Percentiles rank a stretch among this genome's conserved stretches.
These are phyloP conservation scores for Charina bottae DNA, from an alignment of 2,113 vertebrate genomes.

Conservation along the genomic window DNA sequence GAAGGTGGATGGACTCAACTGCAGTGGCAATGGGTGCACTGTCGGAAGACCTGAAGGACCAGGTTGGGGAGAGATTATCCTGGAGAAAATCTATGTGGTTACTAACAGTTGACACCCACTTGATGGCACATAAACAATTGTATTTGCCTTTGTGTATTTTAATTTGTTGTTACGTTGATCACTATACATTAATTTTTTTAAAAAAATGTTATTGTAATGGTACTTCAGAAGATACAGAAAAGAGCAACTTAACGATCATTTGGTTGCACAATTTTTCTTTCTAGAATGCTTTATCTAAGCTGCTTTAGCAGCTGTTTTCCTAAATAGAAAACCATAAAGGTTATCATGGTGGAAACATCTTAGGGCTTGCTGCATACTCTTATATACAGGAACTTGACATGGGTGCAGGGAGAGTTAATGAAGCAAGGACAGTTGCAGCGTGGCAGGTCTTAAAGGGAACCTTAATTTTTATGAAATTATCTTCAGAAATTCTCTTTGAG, in stretches of 20 bases:
- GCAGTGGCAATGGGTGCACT: no score
- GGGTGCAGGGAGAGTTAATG: slow-evolving; percentile 11
- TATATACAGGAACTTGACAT: slow-evolving; percentile 17
- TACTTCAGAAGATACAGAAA: neutral
- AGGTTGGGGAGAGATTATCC: no score
- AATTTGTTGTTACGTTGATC: no score
- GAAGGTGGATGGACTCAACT: no score
- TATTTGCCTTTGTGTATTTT: no score
- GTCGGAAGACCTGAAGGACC: no score
- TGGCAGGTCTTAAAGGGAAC: neutral
- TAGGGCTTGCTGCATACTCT: neutral
- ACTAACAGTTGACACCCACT: no score
- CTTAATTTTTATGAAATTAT: neutral
- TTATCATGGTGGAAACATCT: slow-evolving; percentile 13
- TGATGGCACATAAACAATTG: no score
- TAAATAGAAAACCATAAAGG: slow-evolving; percentile 3
- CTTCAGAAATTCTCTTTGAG: neutral
- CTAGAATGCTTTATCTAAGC: neutral
- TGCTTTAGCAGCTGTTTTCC: neutral
- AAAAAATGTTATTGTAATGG: no score
- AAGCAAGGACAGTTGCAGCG: neutral
- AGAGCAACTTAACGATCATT: neutral
- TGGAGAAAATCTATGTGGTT: no score
- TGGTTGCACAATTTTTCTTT: neutral
- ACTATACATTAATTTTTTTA: no score